Evolutionary conservation across 2,797 vertebrate species (phyloP).

Genomic region (Acrossocheilus wenchowensis): DNA sequence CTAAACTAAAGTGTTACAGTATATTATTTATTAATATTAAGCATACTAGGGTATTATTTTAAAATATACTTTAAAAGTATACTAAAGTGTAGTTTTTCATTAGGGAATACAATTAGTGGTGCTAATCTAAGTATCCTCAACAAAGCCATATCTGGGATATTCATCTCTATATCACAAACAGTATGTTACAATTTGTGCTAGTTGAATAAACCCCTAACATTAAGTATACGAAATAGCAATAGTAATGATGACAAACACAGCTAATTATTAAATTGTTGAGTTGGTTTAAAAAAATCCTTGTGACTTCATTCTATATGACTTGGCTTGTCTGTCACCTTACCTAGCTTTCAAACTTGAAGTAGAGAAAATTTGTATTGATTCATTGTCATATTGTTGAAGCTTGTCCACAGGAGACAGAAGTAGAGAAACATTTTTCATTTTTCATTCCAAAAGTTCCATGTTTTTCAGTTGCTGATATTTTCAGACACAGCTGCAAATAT

Average conservation of each 20-base stretch:
- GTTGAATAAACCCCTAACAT: neutral
- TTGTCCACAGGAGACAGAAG: constrained; percentile 61
- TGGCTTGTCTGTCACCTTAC: neutral
- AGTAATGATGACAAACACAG: neutral
- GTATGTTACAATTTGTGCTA: neutral
- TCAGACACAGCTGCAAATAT: constrained; percentile 61
- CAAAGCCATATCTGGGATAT: neutral
- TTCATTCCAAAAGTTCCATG: constrained; percentile 41
- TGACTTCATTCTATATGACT: neutral
- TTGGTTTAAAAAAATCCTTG: neutral
- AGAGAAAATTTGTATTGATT: constrained; percentile 66
- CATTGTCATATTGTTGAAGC: constrained; percentile 49
- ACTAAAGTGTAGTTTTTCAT: neutral
- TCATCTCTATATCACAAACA: neutral
- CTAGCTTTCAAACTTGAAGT: constrained; percentile 53
- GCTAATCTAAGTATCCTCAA: neutral
- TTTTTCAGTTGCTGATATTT: constrained; percentile 59
- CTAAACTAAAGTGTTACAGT: too few relatives aligned
- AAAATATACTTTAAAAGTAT: neutral
- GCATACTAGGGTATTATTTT: too few relatives aligned
- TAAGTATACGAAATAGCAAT: neutral
- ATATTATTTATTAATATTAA: too few relatives aligned
- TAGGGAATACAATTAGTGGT: neutral
- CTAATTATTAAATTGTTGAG: neutral
- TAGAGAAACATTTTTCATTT: constrained; percentile 44